A percentile compares a stretch with the other conserved stretches of the same genome.
phyloP scores from a whole-genome alignment of 2,888 invertebrate species.

The Timandra comae region DNA sequence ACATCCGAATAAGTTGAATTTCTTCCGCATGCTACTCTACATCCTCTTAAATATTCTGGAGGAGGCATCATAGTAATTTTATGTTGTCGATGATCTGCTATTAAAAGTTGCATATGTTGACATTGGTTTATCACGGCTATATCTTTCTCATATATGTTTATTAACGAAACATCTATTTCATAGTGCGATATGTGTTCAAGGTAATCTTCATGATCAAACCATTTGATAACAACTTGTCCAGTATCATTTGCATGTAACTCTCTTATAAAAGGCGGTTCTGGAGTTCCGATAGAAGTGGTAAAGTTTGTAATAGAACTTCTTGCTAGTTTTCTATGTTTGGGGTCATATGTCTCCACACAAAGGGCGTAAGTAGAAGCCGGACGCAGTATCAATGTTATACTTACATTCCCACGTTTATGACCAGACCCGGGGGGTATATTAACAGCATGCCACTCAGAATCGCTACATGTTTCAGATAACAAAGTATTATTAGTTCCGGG shows the following conservation, averaged over 20 bases:
- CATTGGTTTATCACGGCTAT: conserved; percentile 45
- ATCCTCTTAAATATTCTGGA: conserved; percentile 44
- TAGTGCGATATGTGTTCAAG: conserved; percentile 43
- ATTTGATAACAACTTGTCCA: conserved; percentile 42
- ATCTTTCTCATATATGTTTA: conserved; percentile 41
- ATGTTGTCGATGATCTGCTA: conserved; percentile 45
- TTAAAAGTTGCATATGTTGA: conserved; percentile 26
- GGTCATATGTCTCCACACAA: conserved; percentile 56
- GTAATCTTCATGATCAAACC: conserved; percentile 61
- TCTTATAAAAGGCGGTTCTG: conserved; percentile 57
- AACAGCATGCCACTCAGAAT: conserved; percentile 53
- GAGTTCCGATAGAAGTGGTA: conserved; percentile 50
- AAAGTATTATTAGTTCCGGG: conserved; percentile 30
- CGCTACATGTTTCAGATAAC: conserved; percentile 59
- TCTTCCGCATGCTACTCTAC: conserved; percentile 57
- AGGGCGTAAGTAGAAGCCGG: conserved; percentile 60
- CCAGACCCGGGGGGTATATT: conserved; percentile 29
- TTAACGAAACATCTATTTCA: conserved; percentile 49
- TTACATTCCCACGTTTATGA: conserved; percentile 26
- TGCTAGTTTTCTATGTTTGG: conserved; percentile 31
- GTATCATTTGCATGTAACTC: conserved; percentile 49
- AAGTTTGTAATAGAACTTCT: conserved; percentile 54
- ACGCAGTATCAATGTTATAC: conserved; percentile 36
- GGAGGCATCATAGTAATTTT: conserved; percentile 55
- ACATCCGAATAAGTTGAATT: conserved; percentile 44